Conservation (phyloP, 2,888 invertebrate species). For the Argyresthia goedartella region DNA sequence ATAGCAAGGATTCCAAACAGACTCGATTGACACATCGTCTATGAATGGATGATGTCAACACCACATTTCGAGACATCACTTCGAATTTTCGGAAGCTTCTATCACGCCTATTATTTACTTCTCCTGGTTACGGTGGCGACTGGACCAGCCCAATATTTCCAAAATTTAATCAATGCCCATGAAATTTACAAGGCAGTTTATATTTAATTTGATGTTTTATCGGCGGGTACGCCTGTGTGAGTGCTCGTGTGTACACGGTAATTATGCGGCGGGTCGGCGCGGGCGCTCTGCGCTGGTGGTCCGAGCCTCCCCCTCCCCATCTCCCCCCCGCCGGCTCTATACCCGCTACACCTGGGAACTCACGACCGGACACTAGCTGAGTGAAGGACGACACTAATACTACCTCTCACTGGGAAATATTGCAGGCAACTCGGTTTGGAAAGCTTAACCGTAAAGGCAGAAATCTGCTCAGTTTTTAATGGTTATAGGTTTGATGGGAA, state of each 20-base stretch:
- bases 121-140: slow-evolving; percentile 16
- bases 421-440: neutral
- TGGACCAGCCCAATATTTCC: slow-evolving; percentile 24
- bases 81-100: slow-evolving; percentile 33
- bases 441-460: too few species aligned
- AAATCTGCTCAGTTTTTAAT: too few species aligned
- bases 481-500: too few species aligned
- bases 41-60: slow-evolving; percentile 17
- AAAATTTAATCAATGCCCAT: slow-evolving; percentile 56
- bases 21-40: slow-evolving; percentile 26
- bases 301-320: slow-evolving; percentile 31
- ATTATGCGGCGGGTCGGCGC: slow-evolving; percentile 63
- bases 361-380: slow-evolving; percentile 7
- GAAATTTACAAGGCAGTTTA: slow-evolving; percentile 65
- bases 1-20: neutral
- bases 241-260: slow-evolving; percentile 56
- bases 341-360: slow-evolving; percentile 45
- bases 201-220: slow-evolving; percentile 62
- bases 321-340: slow-evolving; percentile 27
- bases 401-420: neutral
- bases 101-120: slow-evolving; percentile 30
- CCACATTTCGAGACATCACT: slow-evolving; percentile 30
- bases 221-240: slow-evolving; percentile 37
- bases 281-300: slow-evolving; percentile 65
- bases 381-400: slow-evolving; percentile 3